phyloP scores from a whole-genome alignment of 2,888 invertebrate species.

The Venustoraphidia nigricollis region DNA sequence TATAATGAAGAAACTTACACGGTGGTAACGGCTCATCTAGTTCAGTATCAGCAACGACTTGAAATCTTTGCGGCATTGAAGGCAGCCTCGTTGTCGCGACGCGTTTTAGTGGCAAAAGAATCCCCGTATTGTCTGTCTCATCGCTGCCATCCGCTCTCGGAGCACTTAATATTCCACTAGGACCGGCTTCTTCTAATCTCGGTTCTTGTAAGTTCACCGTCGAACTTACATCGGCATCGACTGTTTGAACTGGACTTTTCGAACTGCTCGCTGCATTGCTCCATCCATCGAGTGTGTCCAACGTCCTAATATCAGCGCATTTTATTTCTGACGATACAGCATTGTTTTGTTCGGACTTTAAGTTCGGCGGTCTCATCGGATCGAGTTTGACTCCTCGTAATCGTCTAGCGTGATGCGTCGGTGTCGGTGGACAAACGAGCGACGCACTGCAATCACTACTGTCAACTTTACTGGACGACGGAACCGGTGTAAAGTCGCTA shows the following conservation, averaged over 20 bases:
- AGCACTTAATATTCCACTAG: no score
- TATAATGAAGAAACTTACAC: constrained; percentile 36
- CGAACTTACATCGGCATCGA: no score
- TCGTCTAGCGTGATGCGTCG: constrained; percentile 68
- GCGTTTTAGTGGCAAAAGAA: constrained; percentile 46
- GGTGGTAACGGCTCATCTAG: constrained; percentile 74
- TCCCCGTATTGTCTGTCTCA: constrained; percentile 17
- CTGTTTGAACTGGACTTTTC: not conserved
- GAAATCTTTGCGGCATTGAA: constrained; percentile 53
- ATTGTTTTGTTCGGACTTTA: constrained; percentile 32
- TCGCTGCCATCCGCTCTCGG: constrained; percentile 4
- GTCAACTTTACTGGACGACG: not conserved
- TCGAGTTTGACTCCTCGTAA: constrained; percentile 32
- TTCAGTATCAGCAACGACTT: constrained; percentile 29
- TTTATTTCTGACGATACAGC: constrained; percentile 24
- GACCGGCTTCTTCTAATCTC: no score
- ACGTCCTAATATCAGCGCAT: constrained; percentile 25
- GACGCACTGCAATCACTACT: constrained; percentile 24
- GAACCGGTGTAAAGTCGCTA: no score
- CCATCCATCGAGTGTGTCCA: constrained; percentile 20
- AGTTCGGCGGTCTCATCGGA: constrained; percentile 28
- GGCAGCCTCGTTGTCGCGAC: constrained; percentile 61
- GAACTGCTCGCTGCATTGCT: constrained; percentile 9
- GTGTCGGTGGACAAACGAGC: constrained; percentile 72
- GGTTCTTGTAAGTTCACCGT: no score